phyloP scores from a whole-genome alignment of 1,140 invertebrate species.

The Anagrus nilaparvatae region DNA sequence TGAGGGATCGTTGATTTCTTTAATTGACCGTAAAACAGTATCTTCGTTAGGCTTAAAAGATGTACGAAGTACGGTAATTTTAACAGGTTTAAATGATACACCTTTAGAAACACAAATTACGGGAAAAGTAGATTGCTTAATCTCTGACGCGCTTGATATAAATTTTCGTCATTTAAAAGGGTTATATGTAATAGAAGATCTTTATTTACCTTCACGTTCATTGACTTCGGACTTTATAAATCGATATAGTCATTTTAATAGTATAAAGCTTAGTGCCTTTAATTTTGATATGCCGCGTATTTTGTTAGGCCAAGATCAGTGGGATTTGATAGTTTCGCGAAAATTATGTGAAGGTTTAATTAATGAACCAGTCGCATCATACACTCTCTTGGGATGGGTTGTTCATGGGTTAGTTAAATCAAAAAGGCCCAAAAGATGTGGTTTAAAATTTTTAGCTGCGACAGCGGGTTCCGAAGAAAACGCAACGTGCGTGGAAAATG shows the following conservation, averaged over 20 bases:
- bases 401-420: not conserved
- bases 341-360: not conserved
- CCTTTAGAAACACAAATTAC: not conserved
- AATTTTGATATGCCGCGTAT: not conserved
- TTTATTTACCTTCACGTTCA: slow-evolving; percentile 3
- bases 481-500: too few species aligned
- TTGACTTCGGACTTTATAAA: not conserved
- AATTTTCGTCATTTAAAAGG: not conserved
- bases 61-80: not conserved
- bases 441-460: not conserved
- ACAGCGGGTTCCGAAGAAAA: not conserved
- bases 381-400: slow-evolving; percentile 1
- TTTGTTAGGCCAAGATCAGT: slow-evolving; percentile 14
- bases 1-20: slow-evolving; percentile 18
- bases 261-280: not conserved
- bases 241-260: not conserved
- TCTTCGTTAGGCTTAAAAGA: slow-evolving; percentile 9
- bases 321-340: slow-evolving; percentile 1
- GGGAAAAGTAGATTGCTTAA: not conserved
- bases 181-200: not conserved
- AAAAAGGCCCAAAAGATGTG: not conserved
- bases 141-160: not conserved
- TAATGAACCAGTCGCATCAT: not conserved
- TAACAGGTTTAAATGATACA: not conserved
- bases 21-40: slow-evolving; percentile 14